phyloP scores from a whole-genome alignment of 2,888 invertebrate species.

The Eudasyphora cyanicolor region DNA sequence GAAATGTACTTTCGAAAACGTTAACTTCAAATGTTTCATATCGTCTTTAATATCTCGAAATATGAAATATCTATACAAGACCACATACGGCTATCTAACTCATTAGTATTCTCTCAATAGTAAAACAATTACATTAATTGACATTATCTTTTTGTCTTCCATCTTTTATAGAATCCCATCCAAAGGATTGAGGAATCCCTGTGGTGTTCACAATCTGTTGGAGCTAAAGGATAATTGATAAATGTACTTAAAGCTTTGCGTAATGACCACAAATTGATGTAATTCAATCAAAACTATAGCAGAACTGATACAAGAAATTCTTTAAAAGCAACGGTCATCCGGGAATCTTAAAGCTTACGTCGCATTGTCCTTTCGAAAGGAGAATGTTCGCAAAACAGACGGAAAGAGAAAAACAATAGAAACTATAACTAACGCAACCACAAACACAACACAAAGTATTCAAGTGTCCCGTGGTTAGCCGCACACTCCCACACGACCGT shows the following conservation, averaged over 20 bases:
- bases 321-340: constrained; percentile 34
- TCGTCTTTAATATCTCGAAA: too few relatives aligned
- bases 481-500: not conserved
- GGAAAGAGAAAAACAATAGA: constrained; percentile 32
- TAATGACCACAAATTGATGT: constrained; percentile 53
- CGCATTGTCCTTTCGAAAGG: not conserved
- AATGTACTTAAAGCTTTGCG: constrained; percentile 24
- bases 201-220: not conserved
- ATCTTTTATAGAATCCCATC: not conserved
- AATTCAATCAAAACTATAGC: constrained; percentile 25
- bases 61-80: too few relatives aligned
- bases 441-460: too few relatives aligned
- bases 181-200: constrained; percentile 18
- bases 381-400: not conserved
- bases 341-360: constrained; percentile 6
- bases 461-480: constrained; percentile 54
- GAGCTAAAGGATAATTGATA: constrained; percentile 38
- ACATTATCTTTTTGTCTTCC: not conserved
- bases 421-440: too few relatives aligned
- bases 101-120: not conserved
- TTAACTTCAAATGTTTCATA: too few relatives aligned
- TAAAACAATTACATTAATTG: not conserved
- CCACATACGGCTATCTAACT: too few relatives aligned
- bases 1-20: too few relatives aligned
- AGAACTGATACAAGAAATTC: not conserved